Base-by-base conservation (phyloP, 2,113 vertebrate species). In the Turnix velox region DNA sequence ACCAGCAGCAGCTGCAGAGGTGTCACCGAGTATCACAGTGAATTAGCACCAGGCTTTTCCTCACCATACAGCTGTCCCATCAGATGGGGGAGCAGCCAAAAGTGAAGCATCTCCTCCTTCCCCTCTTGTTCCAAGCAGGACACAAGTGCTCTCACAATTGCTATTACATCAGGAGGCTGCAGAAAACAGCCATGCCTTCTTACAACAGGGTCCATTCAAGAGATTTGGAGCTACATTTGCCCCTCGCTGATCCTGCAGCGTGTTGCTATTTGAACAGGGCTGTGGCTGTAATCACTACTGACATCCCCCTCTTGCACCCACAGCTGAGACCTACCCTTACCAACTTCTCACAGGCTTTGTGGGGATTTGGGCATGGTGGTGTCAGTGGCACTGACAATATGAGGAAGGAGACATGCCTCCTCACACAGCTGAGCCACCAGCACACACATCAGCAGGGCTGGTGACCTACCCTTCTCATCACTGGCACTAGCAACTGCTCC, bases 241-340 rank as follows among this genome's bases (percentile, higher is more conserved):
- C 62, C 16, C 18, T 9, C 3, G 0, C 25, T 1, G 6, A 31
- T 18, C 35, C 58, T 1, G 18, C 1, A 19, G 58, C 63, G 4
- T 30, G 37, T 18, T 72, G n/a, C 27, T 69, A 23, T 65, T 66
- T 3, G 0, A 24, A 8, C 27, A 12, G 46, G 14, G 48, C 46
- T 19, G 20, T 5, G 33, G 8, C 37, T 61, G 22, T 4, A 19
- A 40, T 12, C 8, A 20, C 51, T 17, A 2, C 18, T 22, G 49
- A 33, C 65, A 12, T 43, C 54, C 35, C 25, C 16, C 4, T 25
- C 42, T 6, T 11, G 28, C 15, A 22, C 18, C 12, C 20, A 1
- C 31, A 20, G 77, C 63, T 15, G 31, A 80, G 42, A 23, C 43
- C 48, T 67, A 39, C 45, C 51, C 46, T 18, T 12, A 51, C 23